These are phyloP conservation scores for Agapetus fuscipes DNA, from an alignment of 2,888 invertebrate genomes.

Conservation along the genomic window DNA sequence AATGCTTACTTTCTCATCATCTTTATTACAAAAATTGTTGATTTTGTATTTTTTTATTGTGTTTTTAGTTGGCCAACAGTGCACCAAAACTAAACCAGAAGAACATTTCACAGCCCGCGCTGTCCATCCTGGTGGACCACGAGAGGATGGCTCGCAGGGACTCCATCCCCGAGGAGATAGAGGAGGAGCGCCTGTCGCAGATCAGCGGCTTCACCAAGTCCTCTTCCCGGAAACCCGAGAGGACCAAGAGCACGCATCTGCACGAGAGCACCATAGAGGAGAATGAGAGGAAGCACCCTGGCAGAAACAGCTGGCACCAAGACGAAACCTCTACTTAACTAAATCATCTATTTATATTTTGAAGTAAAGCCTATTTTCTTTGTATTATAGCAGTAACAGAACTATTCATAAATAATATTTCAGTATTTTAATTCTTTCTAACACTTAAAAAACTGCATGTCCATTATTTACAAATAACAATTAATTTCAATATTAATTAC, in stretches of 20 bases:
- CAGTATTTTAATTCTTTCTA: too few relatives aligned
- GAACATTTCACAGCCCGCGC: constrained; percentile 50
- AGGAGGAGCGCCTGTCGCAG: constrained; percentile 35
- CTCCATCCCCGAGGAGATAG: constrained; percentile 54
- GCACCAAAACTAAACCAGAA: constrained; percentile 53
- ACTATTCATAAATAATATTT: too few relatives aligned
- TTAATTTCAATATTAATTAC: too few relatives aligned
- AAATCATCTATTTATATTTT: too few relatives aligned
- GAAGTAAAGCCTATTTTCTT: too few relatives aligned
- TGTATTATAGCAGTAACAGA: too few relatives aligned
- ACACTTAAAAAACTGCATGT: too few relatives aligned
- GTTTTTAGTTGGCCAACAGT: constrained; percentile 50
- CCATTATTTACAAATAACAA: too few relatives aligned
- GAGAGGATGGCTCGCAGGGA: constrained; percentile 41
- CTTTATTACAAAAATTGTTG: not conserved
- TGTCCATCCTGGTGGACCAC: constrained; percentile 45
- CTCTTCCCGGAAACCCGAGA: constrained; percentile 35
- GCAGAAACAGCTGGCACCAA: constrained; percentile 46
- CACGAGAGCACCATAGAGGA: constrained; percentile 39
- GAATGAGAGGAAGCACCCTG: constrained; percentile 33
- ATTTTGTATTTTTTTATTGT: constrained; percentile 15
- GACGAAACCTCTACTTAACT: too few relatives aligned
- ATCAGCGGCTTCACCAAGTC: constrained; percentile 27
- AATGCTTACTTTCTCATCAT: too few relatives aligned
- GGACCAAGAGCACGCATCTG: constrained; percentile 26